Evolutionary conservation across 2,113 vertebrate genomes (phyloP).

Genomic region (Perca fluviatilis): DNA sequence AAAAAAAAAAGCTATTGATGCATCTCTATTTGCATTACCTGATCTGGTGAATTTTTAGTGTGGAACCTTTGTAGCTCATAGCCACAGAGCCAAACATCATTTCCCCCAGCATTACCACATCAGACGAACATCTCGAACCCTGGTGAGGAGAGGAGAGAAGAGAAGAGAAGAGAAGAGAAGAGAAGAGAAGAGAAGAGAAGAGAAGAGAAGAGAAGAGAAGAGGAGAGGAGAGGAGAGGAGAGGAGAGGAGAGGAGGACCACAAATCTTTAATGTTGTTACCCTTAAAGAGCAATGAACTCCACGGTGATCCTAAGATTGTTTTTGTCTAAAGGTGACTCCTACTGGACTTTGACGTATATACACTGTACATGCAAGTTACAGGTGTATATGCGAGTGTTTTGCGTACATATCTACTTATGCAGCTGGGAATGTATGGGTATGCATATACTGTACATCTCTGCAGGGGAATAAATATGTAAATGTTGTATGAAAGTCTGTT

Average conservation of each 20-base stretch:
- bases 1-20: not conserved
- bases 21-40: slow-evolving; percentile 82
- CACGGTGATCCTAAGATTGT: no score
- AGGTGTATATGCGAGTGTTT: not conserved
- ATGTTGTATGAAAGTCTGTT: not conserved
- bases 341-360: not conserved
- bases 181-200: not conserved
- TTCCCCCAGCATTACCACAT: slow-evolving; percentile 98
- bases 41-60: slow-evolving; percentile 98
- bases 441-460: not conserved
- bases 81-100: slow-evolving; percentile 99
- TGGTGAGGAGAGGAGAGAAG: slow-evolving; percentile 59
- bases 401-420: not conserved
- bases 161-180: not conserved
- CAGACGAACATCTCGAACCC: slow-evolving; percentile 93
- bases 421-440: not conserved
- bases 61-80: slow-evolving; percentile 99
- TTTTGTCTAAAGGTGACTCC: not conserved
- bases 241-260: not conserved
- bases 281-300: not conserved
- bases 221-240: not conserved
- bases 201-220: not conserved
- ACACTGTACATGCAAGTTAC: not conserved
- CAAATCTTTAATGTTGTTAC: not conserved
- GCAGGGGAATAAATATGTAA: not conserved